Conservation (phyloP, 2,113 vertebrate species). For the Sigmodon hispidus region DNA sequence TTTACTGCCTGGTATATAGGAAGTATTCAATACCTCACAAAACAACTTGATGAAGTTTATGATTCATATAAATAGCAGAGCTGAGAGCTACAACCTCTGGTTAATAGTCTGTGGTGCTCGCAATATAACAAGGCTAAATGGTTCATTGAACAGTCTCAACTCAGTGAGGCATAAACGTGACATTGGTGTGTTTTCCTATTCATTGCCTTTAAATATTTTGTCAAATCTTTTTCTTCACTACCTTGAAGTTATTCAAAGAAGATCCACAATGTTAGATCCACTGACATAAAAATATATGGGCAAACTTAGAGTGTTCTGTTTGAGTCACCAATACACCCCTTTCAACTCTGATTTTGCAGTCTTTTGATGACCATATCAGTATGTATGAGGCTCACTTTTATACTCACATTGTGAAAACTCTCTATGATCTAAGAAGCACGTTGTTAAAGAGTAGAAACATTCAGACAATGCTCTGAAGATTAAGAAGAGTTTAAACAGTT, state of each 20-base stretch:
- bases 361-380: neutral
- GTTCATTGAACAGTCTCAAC: neutral
- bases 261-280: neutral
- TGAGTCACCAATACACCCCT: neutral
- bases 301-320: neutral
- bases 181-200: neutral
- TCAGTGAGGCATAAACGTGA: constrained; percentile 17
- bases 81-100: neutral
- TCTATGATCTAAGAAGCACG: neutral
- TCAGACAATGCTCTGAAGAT: neutral
- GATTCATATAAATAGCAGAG: neutral
- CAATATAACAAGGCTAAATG: neutral
- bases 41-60: constrained; percentile 51
- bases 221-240: neutral
- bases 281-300: constrained; percentile 37
- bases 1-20: neutral
- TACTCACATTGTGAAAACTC: neutral
- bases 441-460: neutral
- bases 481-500: neutral
- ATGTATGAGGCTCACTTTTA: constrained; percentile 17
- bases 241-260: neutral
- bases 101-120: constrained; percentile 26
- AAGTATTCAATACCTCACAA: constrained; percentile 3
- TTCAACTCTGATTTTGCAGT: neutral
- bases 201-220: constrained; percentile 38